These are phyloP conservation scores for Stegodyphus dumicola DNA, from an alignment of 1,140 invertebrate genomes.

Conservation along the genomic window DNA sequence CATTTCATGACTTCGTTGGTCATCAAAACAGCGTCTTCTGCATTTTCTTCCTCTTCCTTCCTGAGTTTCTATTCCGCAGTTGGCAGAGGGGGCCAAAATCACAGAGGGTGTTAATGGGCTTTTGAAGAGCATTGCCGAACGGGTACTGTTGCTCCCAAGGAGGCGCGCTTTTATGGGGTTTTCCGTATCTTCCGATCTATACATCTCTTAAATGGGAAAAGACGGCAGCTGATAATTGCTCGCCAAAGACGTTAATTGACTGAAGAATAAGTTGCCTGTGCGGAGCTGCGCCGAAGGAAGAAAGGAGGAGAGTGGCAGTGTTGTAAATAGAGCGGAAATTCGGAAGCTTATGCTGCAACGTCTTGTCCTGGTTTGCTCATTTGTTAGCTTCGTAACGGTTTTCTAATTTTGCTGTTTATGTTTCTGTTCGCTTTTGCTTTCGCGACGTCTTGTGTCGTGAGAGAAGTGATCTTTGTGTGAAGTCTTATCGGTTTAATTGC, in stretches of 20 bases:
- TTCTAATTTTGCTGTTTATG: background rate
- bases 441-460: too few relatives aligned
- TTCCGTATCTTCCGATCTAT: background rate
- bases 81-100: background rate
- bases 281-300: background rate
- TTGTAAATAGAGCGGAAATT: background rate
- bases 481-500: too few relatives aligned
- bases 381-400: background rate
- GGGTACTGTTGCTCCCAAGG: background rate
- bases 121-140: background rate
- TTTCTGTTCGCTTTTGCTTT: too few relatives aligned
- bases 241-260: conserved; percentile 28
- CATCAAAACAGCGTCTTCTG: too few relatives aligned
- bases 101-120: background rate
- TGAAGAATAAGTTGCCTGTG: background rate
- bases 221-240: background rate
- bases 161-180: background rate
- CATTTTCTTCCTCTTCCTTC: too few relatives aligned
- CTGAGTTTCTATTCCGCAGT: too few relatives aligned
- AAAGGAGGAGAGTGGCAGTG: background rate
- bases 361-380: background rate
- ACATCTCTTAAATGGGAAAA: background rate
- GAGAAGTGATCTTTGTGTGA: too few relatives aligned
- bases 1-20: too few relatives aligned
- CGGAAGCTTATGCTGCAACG: background rate